phyloP scores from a whole-genome alignment of 2,113 vertebrate species.

The Mus pahari region DNA sequence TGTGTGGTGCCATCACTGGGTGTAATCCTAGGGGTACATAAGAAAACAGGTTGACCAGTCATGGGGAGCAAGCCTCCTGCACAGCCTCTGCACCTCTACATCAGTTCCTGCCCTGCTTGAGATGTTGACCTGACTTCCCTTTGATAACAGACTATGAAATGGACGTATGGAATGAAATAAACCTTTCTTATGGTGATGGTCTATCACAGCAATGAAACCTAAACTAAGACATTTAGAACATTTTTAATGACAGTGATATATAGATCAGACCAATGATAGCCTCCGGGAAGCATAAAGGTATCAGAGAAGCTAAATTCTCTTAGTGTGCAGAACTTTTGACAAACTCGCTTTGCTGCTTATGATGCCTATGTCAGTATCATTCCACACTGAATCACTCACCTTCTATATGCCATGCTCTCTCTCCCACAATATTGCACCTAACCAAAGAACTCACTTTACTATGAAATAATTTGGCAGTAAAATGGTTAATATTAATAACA shows the following conservation, averaged over 20 bases:
- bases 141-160: not conserved
- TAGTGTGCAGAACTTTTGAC: not conserved
- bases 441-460: not conserved
- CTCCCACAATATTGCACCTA: not conserved
- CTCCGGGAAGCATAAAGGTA: not conserved
- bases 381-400: not conserved
- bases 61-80: not conserved
- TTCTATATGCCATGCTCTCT: not conserved
- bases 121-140: not conserved
- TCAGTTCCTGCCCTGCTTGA: not conserved
- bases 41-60: not conserved
- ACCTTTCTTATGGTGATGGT: not conserved
- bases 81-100: not conserved
- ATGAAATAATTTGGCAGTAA: no score
- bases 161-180: not conserved
- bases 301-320: not conserved
- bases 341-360: not conserved
- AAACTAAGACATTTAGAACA: not conserved
- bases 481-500: no score
- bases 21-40: no score
- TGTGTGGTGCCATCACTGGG: no score
- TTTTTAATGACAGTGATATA: not conserved
- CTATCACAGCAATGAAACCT: not conserved
- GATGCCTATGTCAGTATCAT: not conserved
- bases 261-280: not conserved